A percentile compares a stretch with the other conserved stretches of the same genome.
phyloP scores from a whole-genome alignment of 2,797 vertebrate genomes.

The Leptatherina wallacei region DNA sequence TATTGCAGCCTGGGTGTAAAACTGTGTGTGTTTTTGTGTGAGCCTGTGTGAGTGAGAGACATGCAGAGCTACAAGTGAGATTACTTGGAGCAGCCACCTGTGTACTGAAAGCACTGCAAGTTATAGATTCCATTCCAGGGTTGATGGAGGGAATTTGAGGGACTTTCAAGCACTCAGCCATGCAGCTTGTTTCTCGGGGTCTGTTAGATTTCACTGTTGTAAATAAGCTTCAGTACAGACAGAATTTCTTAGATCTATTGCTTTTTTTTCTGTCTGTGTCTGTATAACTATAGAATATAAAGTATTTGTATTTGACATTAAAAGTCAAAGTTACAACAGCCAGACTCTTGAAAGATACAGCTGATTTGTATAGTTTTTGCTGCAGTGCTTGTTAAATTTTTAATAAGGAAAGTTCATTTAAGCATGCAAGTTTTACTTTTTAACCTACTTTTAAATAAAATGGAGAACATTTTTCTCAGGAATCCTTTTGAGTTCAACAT shows the following conservation, averaged over 20 bases:
- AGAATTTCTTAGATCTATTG: conserved; percentile 6
- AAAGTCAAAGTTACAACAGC: no score
- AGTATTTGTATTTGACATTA: background rate
- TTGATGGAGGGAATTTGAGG: conserved; percentile 5
- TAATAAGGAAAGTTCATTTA: no score
- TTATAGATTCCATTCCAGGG: conserved; percentile 22
- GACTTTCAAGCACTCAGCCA: conserved; percentile 6
- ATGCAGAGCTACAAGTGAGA: conserved; percentile 44
- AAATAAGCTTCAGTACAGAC: conserved; percentile 20
- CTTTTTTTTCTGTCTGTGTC: background rate
- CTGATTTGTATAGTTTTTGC: no score
- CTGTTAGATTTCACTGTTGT: conserved; percentile 16
- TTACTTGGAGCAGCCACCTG: conserved; percentile 60
- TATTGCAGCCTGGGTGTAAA: conserved; percentile 66
- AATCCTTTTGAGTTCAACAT: no score
- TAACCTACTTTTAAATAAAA: no score
- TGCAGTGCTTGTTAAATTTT: no score
- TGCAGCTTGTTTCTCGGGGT: conserved; percentile 1
- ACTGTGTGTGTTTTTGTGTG: conserved; percentile 26
- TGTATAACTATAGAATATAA: background rate
- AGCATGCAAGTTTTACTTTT: no score
- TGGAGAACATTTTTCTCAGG: no score
- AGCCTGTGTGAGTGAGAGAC: conserved; percentile 50
- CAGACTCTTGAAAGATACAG: no score
- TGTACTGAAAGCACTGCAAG: conserved; percentile 30